phyloP scores from a whole-genome alignment of 2,113 vertebrate genomes.

The Eulemur rufifrons region DNA sequence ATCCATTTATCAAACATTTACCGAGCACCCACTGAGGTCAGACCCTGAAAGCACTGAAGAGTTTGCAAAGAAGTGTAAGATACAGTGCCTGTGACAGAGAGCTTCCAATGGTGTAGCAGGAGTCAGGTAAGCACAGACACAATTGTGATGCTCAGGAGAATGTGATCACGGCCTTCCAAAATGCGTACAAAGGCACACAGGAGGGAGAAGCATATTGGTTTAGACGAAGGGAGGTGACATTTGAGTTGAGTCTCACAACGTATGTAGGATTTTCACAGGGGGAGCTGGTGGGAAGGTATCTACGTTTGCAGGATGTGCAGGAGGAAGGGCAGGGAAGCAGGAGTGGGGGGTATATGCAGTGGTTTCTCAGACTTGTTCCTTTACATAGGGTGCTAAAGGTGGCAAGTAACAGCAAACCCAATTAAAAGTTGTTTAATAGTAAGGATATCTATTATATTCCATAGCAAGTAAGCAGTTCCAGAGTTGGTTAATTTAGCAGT shows the following conservation, averaged over 20 bases:
- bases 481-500: background rate
- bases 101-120: background rate
- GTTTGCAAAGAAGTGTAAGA: background rate
- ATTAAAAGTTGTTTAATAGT: background rate
- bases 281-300: background rate
- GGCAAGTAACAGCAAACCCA: background rate
- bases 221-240: background rate
- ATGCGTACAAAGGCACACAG: background rate
- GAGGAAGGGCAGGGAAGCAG: background rate
- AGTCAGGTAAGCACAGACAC: background rate
- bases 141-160: background rate
- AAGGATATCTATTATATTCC: background rate
- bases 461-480: background rate
- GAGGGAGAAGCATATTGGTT: background rate
- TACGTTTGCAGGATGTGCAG: background rate
- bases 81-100: background rate
- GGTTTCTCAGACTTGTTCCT: background rate
- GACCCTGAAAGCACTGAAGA: background rate
- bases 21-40: background rate
- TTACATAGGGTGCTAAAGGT: background rate
- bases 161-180: background rate
- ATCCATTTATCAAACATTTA: background rate
- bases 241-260: background rate
- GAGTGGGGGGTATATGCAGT: rapidly evolving
- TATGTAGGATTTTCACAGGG: background rate